Evolutionary conservation across 2,113 vertebrate species (phyloP), one percentile per base, ranked within the genome.

Genomic region (Apaloderma vittatum): DNA sequence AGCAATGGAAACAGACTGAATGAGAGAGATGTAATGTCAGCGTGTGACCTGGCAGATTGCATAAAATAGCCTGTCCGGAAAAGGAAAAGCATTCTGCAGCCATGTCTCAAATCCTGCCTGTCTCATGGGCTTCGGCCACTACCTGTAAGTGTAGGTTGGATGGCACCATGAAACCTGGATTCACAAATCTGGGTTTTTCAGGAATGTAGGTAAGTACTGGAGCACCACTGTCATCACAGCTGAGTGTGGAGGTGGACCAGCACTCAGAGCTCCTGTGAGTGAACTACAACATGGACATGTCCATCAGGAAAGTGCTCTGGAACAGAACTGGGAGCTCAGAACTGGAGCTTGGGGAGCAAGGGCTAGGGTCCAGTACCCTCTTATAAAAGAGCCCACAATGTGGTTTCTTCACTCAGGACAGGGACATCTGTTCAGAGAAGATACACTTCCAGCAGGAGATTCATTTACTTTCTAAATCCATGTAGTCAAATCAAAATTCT

Each of bases 301-400:
- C 54, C 37, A 40, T 58, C 23, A 82, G 30, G 8, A 29, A 43
- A 2, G 7, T 11, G 9, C 4, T 83, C 19, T 55, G 65, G n/a
- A 71, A 77, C 80, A 86, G 37, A 11, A 36, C 11, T 66, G 16
- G 32, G 19, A 9, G 5, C 37, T 94, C n/a, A 67, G 43, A 72
- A 63, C 32, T 0, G 1, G 26, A 81, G 11, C 34, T 3, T 12
- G 13, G 6, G 55, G 11, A 89, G 32, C 19, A 77, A 85, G 26
- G 12, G 6, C 5, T 58, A 83, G 15, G 36, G 19, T 40, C 52
- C 8, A 30, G 6, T 34, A 74, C 10, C 17, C 16, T 36, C 14
- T 52, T 58, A 54, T 1, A 51, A 20, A 88, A 61, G 1, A 86
- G 5, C 2, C 8, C 16, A 11, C 22, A 62, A 0, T 8, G 19